Evolutionary conservation across 1,140 invertebrate genomes (phyloP).

Genomic region (Telenomus remus): DNA sequence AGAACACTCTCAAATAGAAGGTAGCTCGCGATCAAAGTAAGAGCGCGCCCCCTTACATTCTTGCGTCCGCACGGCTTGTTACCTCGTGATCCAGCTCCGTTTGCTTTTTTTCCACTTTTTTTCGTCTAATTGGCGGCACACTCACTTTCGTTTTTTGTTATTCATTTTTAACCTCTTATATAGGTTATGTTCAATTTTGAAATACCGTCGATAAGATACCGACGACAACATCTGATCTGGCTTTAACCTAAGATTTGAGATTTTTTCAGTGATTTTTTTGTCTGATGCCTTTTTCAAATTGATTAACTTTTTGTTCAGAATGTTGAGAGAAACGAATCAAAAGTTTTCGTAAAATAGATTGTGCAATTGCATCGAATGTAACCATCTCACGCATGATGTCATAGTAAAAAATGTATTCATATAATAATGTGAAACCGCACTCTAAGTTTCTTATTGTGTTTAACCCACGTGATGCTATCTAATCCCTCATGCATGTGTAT

Average conservation of each 20-base stretch:
- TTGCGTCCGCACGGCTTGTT: constrained; percentile 29
- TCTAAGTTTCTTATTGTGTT: constrained; percentile 14
- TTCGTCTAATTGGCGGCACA: constrained; percentile 35
- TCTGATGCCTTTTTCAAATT: no score
- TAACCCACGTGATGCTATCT: constrained; percentile 39
- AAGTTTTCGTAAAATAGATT: no score
- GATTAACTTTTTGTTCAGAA: no score
- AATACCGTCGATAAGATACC: no score
- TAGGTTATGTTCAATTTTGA: no score
- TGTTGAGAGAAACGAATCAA: no score
- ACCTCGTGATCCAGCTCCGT: constrained; percentile 37
- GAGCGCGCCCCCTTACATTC: constrained; percentile 34
- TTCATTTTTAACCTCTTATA: no score
- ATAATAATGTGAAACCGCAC: constrained; percentile 46
- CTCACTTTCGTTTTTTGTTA: constrained; percentile 21
- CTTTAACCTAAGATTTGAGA: no score
- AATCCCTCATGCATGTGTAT: constrained; percentile 38
- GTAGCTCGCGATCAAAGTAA: constrained; percentile 15
- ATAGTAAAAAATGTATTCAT: constrained; percentile 45
- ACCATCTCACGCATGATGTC: constrained; percentile 14
- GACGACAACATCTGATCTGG: no score
- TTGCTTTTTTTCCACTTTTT: constrained; percentile 13
- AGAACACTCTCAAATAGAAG: constrained; percentile 23
- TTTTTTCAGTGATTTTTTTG: no score
- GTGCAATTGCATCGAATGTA: no score